phyloP scores from a whole-genome alignment of 2,888 invertebrate genomes.

The Chorisops tibialis region DNA sequence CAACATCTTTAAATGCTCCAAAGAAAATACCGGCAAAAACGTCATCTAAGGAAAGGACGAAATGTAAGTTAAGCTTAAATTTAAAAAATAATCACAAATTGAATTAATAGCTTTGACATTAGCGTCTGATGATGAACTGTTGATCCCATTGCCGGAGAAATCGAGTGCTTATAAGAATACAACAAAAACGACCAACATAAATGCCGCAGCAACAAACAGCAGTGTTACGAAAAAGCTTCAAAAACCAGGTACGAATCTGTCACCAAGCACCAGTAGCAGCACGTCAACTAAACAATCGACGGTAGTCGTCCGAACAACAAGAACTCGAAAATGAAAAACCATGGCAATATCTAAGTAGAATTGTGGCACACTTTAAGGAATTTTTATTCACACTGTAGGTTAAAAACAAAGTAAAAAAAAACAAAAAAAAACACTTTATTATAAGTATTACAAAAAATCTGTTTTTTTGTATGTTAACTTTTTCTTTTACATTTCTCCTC shows the following conservation, averaged over 20 bases:
- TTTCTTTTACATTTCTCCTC: background rate
- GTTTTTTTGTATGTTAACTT: slow-evolving; percentile 25
- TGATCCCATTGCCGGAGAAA: slow-evolving; percentile 12
- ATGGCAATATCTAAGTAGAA: slow-evolving; percentile 12
- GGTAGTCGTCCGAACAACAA: slow-evolving; percentile 35
- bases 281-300: slow-evolving; percentile 26
- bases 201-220: background rate
- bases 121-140: slow-evolving; percentile 19
- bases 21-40: slow-evolving; percentile 11
- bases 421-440: slow-evolving; percentile 21
- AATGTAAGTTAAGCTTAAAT: slow-evolving; percentile 8
- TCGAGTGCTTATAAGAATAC: background rate
- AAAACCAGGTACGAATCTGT: slow-evolving; percentile 13
- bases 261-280: slow-evolving; percentile 16
- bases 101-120: background rate
- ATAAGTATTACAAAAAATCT: slow-evolving; percentile 27
- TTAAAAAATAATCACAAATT: background rate
- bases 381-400: slow-evolving; percentile 29
- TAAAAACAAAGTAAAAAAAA: slow-evolving; percentile 18
- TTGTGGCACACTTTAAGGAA: slow-evolving; percentile 30
- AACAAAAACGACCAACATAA: background rate
- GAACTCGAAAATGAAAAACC: slow-evolving; percentile 38
- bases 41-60: background rate
- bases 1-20: slow-evolving; percentile 31
- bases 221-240: background rate